Base-by-base conservation (phyloP, 2,888 invertebrate genomes). In the Eilema sororculum region DNA sequence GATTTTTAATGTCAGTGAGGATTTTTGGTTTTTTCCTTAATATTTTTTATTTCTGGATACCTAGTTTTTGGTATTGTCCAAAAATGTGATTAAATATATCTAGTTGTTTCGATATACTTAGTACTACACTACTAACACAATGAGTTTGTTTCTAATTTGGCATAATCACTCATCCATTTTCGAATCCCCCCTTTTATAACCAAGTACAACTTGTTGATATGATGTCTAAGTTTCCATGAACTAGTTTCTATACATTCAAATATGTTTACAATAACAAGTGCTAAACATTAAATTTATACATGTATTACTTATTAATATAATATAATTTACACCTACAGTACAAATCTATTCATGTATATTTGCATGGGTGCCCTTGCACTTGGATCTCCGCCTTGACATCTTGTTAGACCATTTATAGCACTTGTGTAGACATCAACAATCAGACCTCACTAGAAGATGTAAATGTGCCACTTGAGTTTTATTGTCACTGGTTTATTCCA, bases 351-450 rank as follows among this genome's bases (percentile, higher is more conserved):
- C 69, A 63, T 67, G 62, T 33, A 22, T 67, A 60, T 60, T 67
- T 77, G 71, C 72, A 77, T 10, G 12, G 57, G 69, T 69, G 68
- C 75, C 80, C 69, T 70, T 74, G 74, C 65, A 64, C 65, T 74
- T 71, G 41, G 24, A 66, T 68, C 69, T 57, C 74, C 56, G 28
- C 73, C 73, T 77, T 80, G 78, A 65, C 46, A 59, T 69, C 30
- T 65, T 67, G 69, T 78, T 80, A 78, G 65, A 70, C 73, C 73
- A 78, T 73, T 78, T 69, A 71, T 56, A 52, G 65, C 71, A 67
- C 67, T 68, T 60, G 61, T 64, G 69, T 30, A 69, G 46, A 46
- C 67, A 33, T 67, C 13, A n/a, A 20, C 41, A 41, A 67, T 28
- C 59, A 41, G 41, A 33, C 37, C n/a, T 24, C 13, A 52, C 64